phyloP scores from a whole-genome alignment of 1,140 invertebrate genomes.

The Riptortus pedestris region DNA sequence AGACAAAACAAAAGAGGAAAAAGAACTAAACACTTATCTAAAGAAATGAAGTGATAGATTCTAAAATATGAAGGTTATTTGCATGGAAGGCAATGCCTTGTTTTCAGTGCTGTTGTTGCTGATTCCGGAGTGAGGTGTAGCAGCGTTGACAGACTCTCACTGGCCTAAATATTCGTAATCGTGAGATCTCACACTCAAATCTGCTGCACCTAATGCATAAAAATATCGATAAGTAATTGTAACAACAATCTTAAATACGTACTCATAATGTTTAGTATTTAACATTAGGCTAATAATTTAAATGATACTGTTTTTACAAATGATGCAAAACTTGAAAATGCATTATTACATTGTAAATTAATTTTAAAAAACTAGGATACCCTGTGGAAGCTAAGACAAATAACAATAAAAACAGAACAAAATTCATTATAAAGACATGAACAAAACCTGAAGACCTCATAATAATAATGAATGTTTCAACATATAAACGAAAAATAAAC shows the following conservation, averaged over 20 bases:
- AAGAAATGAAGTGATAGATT: background rate
- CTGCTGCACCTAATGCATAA: constrained; percentile 60
- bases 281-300: background rate
- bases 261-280: constrained; percentile 2
- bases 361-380: background rate
- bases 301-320: background rate
- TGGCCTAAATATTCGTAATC: constrained; percentile 78
- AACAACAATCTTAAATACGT: constrained; percentile 15
- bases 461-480: too few relatives aligned
- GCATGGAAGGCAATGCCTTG: background rate
- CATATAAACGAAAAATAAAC: too few relatives aligned
- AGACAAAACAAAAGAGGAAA: background rate
- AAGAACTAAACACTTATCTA: background rate
- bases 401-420: too few relatives aligned
- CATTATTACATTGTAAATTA: background rate
- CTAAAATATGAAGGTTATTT: constrained; percentile 4
- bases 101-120: background rate
- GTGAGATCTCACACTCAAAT: constrained; percentile 88
- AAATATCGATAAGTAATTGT: constrained; percentile 20
- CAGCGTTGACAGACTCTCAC: constrained; percentile 85
- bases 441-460: too few relatives aligned
- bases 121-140: constrained; percentile 37
- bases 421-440: too few relatives aligned
- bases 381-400: background rate
- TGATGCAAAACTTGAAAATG: background rate